Evolutionary conservation across 1,140 invertebrate species (phyloP).

Genomic region (Schlechtendalia chinensis): DNA sequence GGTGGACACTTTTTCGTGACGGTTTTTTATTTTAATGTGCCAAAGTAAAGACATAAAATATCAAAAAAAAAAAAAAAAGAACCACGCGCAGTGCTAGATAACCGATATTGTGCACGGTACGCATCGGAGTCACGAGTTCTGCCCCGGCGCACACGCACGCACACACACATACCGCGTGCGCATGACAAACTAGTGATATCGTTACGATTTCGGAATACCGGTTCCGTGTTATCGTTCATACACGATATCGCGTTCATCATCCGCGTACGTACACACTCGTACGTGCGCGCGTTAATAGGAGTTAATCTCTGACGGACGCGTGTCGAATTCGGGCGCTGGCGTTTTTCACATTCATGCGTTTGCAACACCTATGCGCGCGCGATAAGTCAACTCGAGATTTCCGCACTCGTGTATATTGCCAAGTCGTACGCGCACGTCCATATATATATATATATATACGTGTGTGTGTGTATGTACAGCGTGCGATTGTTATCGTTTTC

Average conservation of each 20-base stretch:
- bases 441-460: too few relatives aligned
- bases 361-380: neutral
- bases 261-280: neutral
- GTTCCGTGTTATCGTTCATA: neutral
- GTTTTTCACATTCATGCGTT: conserved; percentile 5
- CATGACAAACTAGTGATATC: neutral
- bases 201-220: conserved; percentile 18
- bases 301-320: neutral
- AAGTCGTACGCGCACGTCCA: neutral
- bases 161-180: too few relatives aligned
- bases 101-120: too few relatives aligned
- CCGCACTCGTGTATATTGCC: conserved; percentile 26
- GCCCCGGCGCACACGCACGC: too few relatives aligned
- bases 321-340: neutral
- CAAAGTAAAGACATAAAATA: too few relatives aligned
- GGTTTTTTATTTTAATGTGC: too few relatives aligned
- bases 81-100: too few relatives aligned
- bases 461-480: neutral
- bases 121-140: too few relatives aligned
- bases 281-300: neutral
- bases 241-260: neutral
- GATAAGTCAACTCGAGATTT: conserved; percentile 22
- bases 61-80: too few relatives aligned
- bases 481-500: conserved; percentile 21
- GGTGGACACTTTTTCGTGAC: too few relatives aligned